phyloP scores from a whole-genome alignment of 2,888 invertebrate species.

The Hydraecia micacea region DNA sequence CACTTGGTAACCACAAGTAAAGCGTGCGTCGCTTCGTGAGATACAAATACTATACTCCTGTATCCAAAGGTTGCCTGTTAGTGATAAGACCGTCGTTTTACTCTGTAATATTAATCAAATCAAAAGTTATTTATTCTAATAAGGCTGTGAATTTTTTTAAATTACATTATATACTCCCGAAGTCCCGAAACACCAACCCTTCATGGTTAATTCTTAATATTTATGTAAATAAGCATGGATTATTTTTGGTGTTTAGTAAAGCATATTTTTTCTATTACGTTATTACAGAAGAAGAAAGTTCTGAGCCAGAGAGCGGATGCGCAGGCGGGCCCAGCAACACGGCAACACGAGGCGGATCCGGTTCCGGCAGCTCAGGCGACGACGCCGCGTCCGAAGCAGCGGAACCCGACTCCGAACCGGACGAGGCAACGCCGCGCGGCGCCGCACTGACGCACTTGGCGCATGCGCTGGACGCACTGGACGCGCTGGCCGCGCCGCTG shows the following conservation, averaged over 20 bases:
- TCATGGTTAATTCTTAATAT: not conserved
- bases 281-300: slow-evolving; percentile 76
- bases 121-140: not conserved
- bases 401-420: slow-evolving; percentile 52
- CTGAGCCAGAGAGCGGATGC: slow-evolving; percentile 72
- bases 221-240: not conserved
- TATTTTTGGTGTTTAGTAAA: not conserved
- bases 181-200: not conserved
- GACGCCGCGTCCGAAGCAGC: slow-evolving; percentile 62
- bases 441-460: slow-evolving; percentile 67
- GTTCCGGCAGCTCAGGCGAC: slow-evolving; percentile 58
- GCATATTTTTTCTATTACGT: not conserved
- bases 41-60: too few relatives aligned
- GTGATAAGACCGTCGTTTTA: too few relatives aligned
- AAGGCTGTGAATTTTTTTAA: not conserved
- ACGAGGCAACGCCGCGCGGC: slow-evolving; percentile 48
- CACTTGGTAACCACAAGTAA: not conserved
- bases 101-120: too few relatives aligned
- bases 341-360: slow-evolving; percentile 64
- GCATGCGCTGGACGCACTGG: slow-evolving; percentile 72
- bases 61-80: too few relatives aligned
- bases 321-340: slow-evolving; percentile 57
- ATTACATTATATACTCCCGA: not conserved
- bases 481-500: slow-evolving; percentile 56
- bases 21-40: too few relatives aligned